Base-by-base conservation (phyloP, 2,888 invertebrate genomes). In the Chrysolina oricalcia region DNA sequence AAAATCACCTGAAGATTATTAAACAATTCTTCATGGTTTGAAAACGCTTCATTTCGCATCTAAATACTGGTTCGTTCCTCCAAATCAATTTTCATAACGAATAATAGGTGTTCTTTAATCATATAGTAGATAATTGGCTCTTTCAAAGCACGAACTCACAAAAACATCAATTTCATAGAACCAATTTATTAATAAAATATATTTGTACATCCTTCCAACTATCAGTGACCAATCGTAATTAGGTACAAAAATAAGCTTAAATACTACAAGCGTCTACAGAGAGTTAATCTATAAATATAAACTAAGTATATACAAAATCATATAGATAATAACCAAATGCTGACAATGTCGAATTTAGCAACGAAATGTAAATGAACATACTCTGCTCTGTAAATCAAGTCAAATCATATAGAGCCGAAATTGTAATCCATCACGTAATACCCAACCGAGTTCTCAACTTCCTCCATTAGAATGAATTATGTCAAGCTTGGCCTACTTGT, bases 191-290 rank as follows among this genome's bases (percentile, higher is more conserved):
- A 77, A 40, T 75, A 78, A 77, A 77, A 70, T 77, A 77, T 73
- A 75, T 77, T 75, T 72, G 73, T 81, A 78, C 78, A 80, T 73
- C 69, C 63, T 73, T 23, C 50, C 70, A 63, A 48, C 66, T 75
- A 17, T 64, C 72, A 50, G 46, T 40, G 56, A 73, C 59, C 70
- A 67, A 71, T 56, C 63, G 46, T 53, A 63, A 71, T 73, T 69
- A 81, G 81, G 77, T 81, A 81, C 78, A 80, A 79, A 81, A 81
- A 80, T 80, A 79, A 73, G 74, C 65, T 76, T 77, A 74, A 67
- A 62, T 62, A 72, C 46, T 71, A 69, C 67, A 68, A 66, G 68
- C 65, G 19, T 69, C 67, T 46, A 69, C 72, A 69, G 71, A 62
- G 41, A 71, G 65, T 73, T 70, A 73, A 48, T 63, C 17, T 21